Evolutionary conservation across 1,140 invertebrate species (phyloP), one percentile per base, ranked within the genome.

Genomic region (Sarcophaga bullata): DNA sequence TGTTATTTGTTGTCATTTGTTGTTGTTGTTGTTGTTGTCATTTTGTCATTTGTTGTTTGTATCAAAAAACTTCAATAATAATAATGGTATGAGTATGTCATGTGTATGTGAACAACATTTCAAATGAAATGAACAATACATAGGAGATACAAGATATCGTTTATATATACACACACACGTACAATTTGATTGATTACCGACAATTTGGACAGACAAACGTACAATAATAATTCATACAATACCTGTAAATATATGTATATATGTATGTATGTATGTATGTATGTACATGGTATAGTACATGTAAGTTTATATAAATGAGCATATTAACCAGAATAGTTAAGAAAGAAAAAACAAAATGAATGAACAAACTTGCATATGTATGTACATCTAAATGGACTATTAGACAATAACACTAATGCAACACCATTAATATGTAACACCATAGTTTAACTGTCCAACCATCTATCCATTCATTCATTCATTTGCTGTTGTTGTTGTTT

Each of bases 171-270:
- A 58, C n/a, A n/a, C 54, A 68, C 19, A 78, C 75, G 50, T 78
- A 19, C 75, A 19, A 78, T 78, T 78, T 78, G 75, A 78, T 78
- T 78, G 75, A 78, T 78, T 52, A 19, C 25, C 75, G 17, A 78
- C 75, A 78, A 78, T 78, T 78, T 78, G 75, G 47, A 78, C 49
- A 49, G 48, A 50, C 75, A 49, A 58, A 58, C 3, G 54, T 6
- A 58, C 54, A 58, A 58, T n/a, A 68, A 19, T 68, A 68, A 68
- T 68, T 19, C 62, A 68, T 68, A 17, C n/a, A 68, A 68, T 68
- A 68, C 19, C 1, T 37, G 25, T 37, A 37, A 37, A 37, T 37
- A 37, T 37, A 37, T 11, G 49, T 6, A 50, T 50, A 50, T 50
- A 50, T 52, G 50, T 52, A 52, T 52, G 13, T 52, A 52, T 52